A percentile compares a stretch with the other conserved stretches of the same genome.
phyloP scores from a whole-genome alignment of 1,140 invertebrate species.

The Drosophila pandora region DNA sequence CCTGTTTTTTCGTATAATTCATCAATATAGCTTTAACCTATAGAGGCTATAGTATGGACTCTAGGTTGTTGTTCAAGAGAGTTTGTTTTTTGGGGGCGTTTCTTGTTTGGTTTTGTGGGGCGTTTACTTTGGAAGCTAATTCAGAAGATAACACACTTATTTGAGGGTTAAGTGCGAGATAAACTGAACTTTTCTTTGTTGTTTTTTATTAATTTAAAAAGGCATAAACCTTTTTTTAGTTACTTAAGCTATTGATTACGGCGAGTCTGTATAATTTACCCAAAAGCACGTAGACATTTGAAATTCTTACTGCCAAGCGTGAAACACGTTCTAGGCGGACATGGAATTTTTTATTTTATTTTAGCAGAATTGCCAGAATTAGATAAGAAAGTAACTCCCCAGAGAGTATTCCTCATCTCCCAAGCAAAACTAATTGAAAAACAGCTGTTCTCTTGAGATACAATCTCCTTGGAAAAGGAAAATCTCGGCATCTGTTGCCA shows the following conservation, averaged over 20 bases:
- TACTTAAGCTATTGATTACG: slow-evolving; percentile 12
- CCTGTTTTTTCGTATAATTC: slow-evolving; percentile 50
- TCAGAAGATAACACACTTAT: slow-evolving; percentile 11
- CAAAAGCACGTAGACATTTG: slow-evolving; percentile 40
- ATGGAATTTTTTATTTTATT: slow-evolving; percentile 10
- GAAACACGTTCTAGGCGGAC: slow-evolving; percentile 55
- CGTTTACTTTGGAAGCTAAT: slow-evolving; percentile 32
- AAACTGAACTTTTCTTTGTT: neutral
- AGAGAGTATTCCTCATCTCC: slow-evolving; percentile 12
- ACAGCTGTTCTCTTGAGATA: slow-evolving; percentile 22
- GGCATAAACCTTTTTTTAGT: slow-evolving; percentile 1
- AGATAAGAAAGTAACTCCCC: slow-evolving; percentile 8
- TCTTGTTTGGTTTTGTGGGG: slow-evolving; percentile 36
- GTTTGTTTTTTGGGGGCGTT: slow-evolving; percentile 47
- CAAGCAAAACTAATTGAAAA: slow-evolving; percentile 36
- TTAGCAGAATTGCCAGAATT: slow-evolving; percentile 17
- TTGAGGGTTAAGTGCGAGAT: slow-evolving; percentile 10
- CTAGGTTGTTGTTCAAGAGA: slow-evolving; percentile 29
- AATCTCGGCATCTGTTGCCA: slow-evolving; percentile 43
- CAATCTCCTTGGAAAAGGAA: slow-evolving; percentile 7
- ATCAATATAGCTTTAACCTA: slow-evolving; percentile 67
- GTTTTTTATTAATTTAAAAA: neutral
- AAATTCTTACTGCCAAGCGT: slow-evolving; percentile 41
- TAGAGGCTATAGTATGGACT: slow-evolving; percentile 20
- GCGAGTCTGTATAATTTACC: slow-evolving; percentile 15